Base-by-base conservation (phyloP, 2,888 invertebrate genomes). In the Pimpla rufipes region DNA sequence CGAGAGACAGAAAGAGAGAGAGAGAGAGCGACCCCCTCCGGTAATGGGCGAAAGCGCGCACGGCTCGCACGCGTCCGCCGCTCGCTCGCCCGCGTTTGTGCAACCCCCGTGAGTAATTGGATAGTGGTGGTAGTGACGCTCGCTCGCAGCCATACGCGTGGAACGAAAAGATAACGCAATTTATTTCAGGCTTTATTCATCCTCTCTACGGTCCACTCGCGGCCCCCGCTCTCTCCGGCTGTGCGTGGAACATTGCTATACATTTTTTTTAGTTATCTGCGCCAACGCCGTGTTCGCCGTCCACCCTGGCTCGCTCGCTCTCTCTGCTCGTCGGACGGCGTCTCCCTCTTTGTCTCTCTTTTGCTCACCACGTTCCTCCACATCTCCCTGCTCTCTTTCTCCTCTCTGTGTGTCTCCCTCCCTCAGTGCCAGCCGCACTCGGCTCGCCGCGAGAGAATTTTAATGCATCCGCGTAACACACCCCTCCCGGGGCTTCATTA, bases 151-250 rank as follows among this genome's bases (percentile, higher is more conserved):
- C 89, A 90, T 90, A 90, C 90, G 90, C 91, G 89, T 91, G 91
- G 91, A 91, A 92, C 90, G 91, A 91, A 91, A 91, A 92, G 91
- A 92, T 91, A 91, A 91, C 91, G 89, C 91, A 91, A 91, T 91
- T 91, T 91, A 91, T 90, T 90, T 91, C 88, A 86, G 87, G 89
- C 90, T 91, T 90, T 91, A 90, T 90, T 90, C 90, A 88, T 89
- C 85, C 89, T 85, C 87, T 88, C 85, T 79, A 75, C 80, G 78
- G 82, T 86, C 85, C 85, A 85, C 85, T 84, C 73, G 81, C 85
- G 85, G 77, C 73, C 79, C 74, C 81, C 29, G 2, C 29, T 29
- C 29, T 29, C 29, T 29, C 29, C 5, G 29, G 37, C 37, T 83
- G 75, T 37, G 70, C 76, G 75, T 59, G 68, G 68, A 64, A 83